These are phyloP conservation scores for Artemia franciscana DNA, from an alignment of 1,140 invertebrate genomes.

Conservation along the genomic window DNA sequence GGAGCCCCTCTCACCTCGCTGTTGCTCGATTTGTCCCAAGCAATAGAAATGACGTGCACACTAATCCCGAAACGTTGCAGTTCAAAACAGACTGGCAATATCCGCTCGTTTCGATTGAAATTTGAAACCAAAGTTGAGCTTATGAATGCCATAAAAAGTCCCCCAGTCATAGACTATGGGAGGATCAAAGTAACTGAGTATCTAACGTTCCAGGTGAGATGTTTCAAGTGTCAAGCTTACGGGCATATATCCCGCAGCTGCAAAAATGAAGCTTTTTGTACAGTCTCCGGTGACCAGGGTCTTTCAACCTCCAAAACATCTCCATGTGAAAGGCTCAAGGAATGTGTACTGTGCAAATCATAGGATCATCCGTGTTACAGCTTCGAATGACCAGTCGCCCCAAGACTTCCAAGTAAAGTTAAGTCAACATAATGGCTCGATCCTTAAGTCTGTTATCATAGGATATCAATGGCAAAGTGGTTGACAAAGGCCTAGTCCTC, in stretches of 20 bases:
- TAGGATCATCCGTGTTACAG: background rate
- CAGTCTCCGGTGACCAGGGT: background rate
- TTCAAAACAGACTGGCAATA: background rate
- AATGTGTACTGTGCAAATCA: background rate
- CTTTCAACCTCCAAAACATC: background rate
- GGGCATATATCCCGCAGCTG: background rate
- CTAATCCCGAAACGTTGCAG: background rate
- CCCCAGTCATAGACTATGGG: background rate
- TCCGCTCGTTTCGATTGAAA: background rate
- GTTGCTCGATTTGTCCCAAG: background rate
- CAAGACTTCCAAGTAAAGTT: background rate
- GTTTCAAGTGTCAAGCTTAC: background rate
- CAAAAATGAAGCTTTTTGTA: background rate
- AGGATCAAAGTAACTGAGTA: background rate
- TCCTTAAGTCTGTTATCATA: background rate
- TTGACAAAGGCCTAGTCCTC: background rate
- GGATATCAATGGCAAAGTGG: background rate
- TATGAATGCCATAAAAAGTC: background rate
- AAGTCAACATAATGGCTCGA: background rate
- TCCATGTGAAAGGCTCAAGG: background rate
- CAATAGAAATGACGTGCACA: background rate
- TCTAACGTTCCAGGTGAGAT: background rate
- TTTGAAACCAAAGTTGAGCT: background rate
- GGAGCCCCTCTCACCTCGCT: background rate
- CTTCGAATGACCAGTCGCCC: background rate